phyloP scores from a whole-genome alignment of 2,113 vertebrate genomes.

The Dissostichus mawsoni region DNA sequence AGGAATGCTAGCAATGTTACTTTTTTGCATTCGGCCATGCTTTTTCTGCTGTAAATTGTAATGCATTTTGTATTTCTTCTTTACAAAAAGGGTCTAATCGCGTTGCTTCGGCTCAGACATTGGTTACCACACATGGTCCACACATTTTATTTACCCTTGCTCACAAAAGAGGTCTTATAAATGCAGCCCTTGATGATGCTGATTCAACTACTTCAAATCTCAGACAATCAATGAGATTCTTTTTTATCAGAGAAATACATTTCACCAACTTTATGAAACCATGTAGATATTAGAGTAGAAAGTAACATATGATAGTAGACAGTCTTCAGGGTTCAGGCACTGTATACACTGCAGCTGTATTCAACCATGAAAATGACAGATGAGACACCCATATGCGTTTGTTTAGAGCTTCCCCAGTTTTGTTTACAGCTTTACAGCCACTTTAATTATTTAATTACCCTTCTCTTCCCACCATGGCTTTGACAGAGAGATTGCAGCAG shows the following conservation, averaged over 20 bases:
- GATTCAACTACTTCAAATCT: neutral
- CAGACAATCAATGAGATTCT: slow-evolving; percentile 9
- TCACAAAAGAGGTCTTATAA: neutral
- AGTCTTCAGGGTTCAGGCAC: neutral
- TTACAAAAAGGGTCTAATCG: neutral
- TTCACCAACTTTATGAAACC: slow-evolving; percentile 4
- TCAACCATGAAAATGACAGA: slow-evolving; percentile 16
- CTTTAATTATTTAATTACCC: slow-evolving; percentile 25
- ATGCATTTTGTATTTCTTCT: neutral
- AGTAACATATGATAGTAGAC: neutral
- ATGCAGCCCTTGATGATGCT: neutral
- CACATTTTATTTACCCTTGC: neutral
- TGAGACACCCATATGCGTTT: slow-evolving; percentile 24
- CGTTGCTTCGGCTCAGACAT: neutral
- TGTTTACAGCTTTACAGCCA: slow-evolving; percentile 42
- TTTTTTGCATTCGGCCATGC: neutral
- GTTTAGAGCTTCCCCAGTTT: slow-evolving; percentile 36
- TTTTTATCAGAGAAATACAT: neutral
- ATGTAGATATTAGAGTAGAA: slow-evolving; percentile 8
- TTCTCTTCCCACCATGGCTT: slow-evolving; percentile 42
- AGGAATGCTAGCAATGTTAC: neutral
- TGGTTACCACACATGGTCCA: neutral
- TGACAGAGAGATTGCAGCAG: slow-evolving; percentile 62
- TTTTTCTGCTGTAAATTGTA: neutral
- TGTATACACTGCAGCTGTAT: slow-evolving; percentile 4